phyloP scores from a whole-genome alignment of 1,140 invertebrate genomes.

The Papilio polyxenes region DNA sequence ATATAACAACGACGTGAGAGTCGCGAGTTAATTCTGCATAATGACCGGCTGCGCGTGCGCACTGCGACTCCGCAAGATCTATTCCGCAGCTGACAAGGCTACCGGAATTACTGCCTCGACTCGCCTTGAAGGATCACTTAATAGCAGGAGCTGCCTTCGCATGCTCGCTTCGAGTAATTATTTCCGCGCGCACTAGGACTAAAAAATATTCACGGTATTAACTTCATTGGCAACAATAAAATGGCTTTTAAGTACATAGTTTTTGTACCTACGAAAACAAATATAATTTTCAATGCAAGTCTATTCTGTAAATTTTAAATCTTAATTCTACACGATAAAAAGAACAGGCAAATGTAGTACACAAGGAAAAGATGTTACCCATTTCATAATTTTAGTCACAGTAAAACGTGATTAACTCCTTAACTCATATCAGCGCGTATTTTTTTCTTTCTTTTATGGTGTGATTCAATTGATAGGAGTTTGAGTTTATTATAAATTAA shows the following conservation, averaged over 20 bases:
- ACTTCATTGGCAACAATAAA: neutral
- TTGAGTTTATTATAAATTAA: no score
- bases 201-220: neutral
- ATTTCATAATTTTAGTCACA: no score
- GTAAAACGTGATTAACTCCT: no score
- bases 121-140: constrained; percentile 38
- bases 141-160: constrained; percentile 32
- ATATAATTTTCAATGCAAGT: no score
- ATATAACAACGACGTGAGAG: neutral
- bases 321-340: neutral
- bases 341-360: neutral
- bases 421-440: no score
- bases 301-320: no score
- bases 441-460: no score
- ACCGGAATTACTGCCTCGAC: constrained; percentile 33
- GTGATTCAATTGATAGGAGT: no score
- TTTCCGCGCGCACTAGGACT: constrained; percentile 27
- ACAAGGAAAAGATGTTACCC: neutral
- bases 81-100: constrained; percentile 33
- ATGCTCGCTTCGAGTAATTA: neutral
- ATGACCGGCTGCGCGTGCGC: constrained; percentile 34
- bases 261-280: no score
- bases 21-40: constrained; percentile 26
- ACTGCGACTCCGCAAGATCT: constrained; percentile 11
- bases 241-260: neutral